These are phyloP conservation scores for Meteorus sp. DNA, from an alignment of 1,140 invertebrate genomes.

Conservation along the genomic window DNA sequence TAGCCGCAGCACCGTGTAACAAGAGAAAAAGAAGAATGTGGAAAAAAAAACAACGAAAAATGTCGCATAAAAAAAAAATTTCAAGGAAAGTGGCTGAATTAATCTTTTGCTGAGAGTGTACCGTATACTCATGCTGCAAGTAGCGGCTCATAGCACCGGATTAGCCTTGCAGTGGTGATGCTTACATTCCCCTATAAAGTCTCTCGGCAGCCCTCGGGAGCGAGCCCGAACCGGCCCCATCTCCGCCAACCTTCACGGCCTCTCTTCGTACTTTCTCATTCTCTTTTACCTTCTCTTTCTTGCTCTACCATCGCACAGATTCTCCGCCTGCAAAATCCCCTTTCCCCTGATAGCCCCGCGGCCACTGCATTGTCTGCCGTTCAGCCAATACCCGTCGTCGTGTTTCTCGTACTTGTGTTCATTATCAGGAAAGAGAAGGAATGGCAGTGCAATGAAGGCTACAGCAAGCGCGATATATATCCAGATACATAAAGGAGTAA, in stretches of 20 bases:
- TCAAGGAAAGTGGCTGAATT: slow-evolving; percentile 12
- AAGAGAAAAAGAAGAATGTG: slow-evolving; percentile 17
- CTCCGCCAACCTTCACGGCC: slow-evolving; percentile 21
- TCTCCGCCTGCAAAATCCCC: slow-evolving; percentile 39
- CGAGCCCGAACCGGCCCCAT: slow-evolving; percentile 28
- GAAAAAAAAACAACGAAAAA: slow-evolving; percentile 19
- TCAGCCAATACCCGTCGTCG: slow-evolving; percentile 52
- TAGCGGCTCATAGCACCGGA: slow-evolving; percentile 55
- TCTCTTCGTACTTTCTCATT: too few relatives aligned
- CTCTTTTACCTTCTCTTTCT: slow-evolving; percentile 39
- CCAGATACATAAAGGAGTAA: slow-evolving; percentile 13
- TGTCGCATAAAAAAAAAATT: slow-evolving; percentile 24
- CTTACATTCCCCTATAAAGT: slow-evolving; percentile 56
- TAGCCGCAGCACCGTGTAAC: slow-evolving; percentile 4
- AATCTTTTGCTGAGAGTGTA: slow-evolving; percentile 41
- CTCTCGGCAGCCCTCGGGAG: slow-evolving; percentile 28
- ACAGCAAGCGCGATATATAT: slow-evolving; percentile 17
- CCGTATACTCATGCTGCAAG: slow-evolving; percentile 49
- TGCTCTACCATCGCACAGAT: slow-evolving; percentile 25
- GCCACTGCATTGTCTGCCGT: slow-evolving; percentile 54
- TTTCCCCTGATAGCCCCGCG: slow-evolving; percentile 55
- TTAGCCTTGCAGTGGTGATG: slow-evolving; percentile 57
- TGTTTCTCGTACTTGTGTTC: slow-evolving; percentile 56
- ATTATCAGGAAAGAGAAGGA: slow-evolving; percentile 46
- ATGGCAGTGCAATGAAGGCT: slow-evolving; percentile 29